Conservation (phyloP, 2,888 invertebrate species). For the Psylliodes chrysocephalus region DNA sequence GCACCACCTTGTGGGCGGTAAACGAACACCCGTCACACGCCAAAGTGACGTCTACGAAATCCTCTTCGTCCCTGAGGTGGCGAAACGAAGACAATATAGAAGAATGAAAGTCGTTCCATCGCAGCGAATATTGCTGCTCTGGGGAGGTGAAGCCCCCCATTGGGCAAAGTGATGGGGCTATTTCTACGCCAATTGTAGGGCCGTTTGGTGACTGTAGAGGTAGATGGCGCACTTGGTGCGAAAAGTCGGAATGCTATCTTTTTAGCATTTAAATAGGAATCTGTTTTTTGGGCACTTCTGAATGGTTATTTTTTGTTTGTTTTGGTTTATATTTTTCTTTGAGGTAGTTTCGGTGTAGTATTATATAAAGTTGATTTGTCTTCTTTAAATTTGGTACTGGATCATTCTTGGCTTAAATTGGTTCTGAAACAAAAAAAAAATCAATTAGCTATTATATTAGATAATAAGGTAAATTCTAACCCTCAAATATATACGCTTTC, state of each 20-base stretch:
- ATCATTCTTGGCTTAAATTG: background rate
- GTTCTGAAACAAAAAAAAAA: background rate
- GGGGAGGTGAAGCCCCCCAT: constrained; percentile 71
- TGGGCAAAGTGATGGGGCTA: constrained; percentile 65
- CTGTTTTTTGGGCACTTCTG: constrained; percentile 3
- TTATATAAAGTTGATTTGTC: background rate
- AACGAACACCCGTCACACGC: constrained; percentile 91
- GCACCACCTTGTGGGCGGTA: constrained; percentile 89
- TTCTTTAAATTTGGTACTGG: background rate
- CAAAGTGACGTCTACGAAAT: constrained; percentile 92
- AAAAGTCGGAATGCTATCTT: constrained; percentile 45
- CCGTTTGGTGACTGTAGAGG: constrained; percentile 50
- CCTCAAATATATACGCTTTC: too few relatives aligned
- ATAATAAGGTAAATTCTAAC: too few relatives aligned
- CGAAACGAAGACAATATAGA: constrained; percentile 91
- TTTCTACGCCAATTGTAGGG: constrained; percentile 64
- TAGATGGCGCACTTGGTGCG: constrained; percentile 17
- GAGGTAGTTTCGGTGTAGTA: constrained; percentile 4
- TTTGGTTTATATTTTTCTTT: background rate
- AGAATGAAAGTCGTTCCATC: constrained; percentile 95
- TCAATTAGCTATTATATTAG: too few relatives aligned
- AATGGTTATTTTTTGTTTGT: background rate
- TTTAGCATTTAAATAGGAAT: constrained; percentile 32
- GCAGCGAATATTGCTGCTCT: constrained; percentile 90
- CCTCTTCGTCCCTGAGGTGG: constrained; percentile 88